Conservation (phyloP, 2,888 invertebrate genomes). For the Diloba caeruleocephala region DNA sequence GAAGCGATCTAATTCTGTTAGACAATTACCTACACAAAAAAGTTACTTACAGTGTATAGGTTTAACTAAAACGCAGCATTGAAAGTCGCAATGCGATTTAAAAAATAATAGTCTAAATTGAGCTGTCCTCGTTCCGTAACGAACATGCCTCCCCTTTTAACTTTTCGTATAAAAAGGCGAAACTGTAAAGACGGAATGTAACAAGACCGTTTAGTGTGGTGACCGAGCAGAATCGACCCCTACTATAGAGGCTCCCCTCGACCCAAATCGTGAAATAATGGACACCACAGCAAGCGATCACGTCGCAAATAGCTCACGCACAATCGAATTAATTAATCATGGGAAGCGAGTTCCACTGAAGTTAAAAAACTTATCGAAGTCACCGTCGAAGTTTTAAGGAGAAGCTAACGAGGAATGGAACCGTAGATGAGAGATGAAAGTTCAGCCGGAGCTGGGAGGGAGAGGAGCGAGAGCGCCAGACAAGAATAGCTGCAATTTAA, state of each 20-base stretch:
- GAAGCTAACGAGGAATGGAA: conserved; percentile 86
- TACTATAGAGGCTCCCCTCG: conserved; percentile 68
- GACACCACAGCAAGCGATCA: conserved; percentile 76
- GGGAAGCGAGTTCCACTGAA: conserved; percentile 76
- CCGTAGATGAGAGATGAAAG: conserved; percentile 82
- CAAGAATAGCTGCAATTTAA: conserved; percentile 89
- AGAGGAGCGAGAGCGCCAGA: conserved; percentile 73
- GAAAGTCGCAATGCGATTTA: conserved; percentile 29
- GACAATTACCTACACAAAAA: too few relatives aligned
- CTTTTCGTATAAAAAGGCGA: conserved; percentile 66
- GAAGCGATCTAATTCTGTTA: background rate
- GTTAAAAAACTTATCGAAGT: conserved; percentile 85
- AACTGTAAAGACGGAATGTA: conserved; percentile 72
- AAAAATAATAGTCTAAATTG: conserved; percentile 68
- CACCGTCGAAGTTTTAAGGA: conserved; percentile 83
- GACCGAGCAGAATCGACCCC: conserved; percentile 82
- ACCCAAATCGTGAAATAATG: conserved; percentile 83
- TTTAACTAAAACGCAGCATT: too few relatives aligned
- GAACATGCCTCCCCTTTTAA: conserved; percentile 70
- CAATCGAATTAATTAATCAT: conserved; percentile 89
- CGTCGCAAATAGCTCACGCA: conserved; percentile 81
- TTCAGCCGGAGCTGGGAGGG: conserved; percentile 69
- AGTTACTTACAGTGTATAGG: too few relatives aligned
- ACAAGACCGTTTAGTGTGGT: conserved; percentile 80
- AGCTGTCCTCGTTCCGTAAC: conserved; percentile 66